phyloP scores from a whole-genome alignment of 2,113 vertebrate genomes.

The Oceanites oceanicus region DNA sequence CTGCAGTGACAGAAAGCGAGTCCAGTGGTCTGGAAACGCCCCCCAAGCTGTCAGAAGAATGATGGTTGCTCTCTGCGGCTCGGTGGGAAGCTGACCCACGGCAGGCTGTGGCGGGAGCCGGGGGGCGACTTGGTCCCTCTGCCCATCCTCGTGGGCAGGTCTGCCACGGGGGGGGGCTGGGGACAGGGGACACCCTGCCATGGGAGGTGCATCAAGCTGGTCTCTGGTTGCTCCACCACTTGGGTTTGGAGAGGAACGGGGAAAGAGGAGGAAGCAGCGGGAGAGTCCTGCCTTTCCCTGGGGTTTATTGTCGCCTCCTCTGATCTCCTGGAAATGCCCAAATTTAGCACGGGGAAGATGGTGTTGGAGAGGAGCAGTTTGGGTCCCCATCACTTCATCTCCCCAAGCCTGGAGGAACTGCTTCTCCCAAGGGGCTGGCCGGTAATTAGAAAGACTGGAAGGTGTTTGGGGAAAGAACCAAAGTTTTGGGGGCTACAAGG shows the following conservation, averaged over 20 bases:
- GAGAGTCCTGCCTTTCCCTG: background rate
- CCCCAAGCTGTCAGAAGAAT: background rate
- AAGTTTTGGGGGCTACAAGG: background rate
- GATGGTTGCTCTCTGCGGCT: background rate
- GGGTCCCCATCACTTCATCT: background rate
- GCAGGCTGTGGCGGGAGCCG: background rate
- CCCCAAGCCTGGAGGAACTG: fast-evolving
- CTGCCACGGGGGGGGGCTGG: background rate
- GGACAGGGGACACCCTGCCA: background rate
- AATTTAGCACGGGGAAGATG: fast-evolving
- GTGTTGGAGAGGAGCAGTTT: background rate
- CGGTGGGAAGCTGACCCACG: background rate
- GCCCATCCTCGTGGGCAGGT: fast-evolving
- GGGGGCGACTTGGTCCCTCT: background rate
- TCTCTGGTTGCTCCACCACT: background rate
- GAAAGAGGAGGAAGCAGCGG: background rate
- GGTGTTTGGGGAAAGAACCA: background rate
- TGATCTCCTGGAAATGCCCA: background rate
- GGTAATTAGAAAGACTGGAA: background rate
- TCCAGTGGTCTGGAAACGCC: background rate
- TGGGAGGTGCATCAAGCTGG: fast-evolving
- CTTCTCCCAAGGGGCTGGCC: background rate
- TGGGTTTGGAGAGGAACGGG: fast-evolving
- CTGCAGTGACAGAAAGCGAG: background rate
- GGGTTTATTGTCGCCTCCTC: background rate